A percentile compares a stretch with the other conserved stretches of the same genome.
Evolutionary conservation across 1,140 invertebrate genomes (phyloP).

Genomic region (Bursaphelenchus mucronatus): DNA sequence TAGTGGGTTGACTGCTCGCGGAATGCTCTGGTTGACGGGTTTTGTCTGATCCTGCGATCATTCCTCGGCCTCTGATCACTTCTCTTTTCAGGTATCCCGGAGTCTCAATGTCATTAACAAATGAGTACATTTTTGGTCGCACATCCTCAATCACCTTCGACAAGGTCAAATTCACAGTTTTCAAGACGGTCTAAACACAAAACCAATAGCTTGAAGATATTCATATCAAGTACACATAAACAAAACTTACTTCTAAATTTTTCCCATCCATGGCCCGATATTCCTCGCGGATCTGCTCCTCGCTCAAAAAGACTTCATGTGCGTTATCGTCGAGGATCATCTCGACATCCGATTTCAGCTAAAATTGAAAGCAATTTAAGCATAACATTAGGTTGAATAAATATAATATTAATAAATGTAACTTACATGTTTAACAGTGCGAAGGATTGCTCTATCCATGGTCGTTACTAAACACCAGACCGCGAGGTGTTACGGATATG

Average conservation of each 20-base stretch:
- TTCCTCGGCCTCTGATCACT: too few species aligned
- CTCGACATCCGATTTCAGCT: constrained; percentile 10
- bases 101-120: constrained; percentile 2
- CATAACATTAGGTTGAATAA: not conserved
- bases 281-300: constrained; percentile 4
- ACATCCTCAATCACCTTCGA: not conserved
- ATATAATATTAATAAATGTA: too few species aligned
- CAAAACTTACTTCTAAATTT: constrained; percentile 4
- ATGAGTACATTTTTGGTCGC: not conserved
- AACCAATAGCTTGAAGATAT: not conserved
- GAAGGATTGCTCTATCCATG: not conserved
- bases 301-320: not conserved
- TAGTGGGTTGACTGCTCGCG: not conserved
- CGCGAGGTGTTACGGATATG: not conserved
- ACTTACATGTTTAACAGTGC: not conserved
- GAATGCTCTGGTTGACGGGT: not conserved
- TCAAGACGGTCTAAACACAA: constrained; percentile 7
- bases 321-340: not conserved
- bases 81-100: not conserved
- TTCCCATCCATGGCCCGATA: constrained; percentile 8
- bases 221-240: not conserved
- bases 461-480: not conserved
- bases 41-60: not conserved
- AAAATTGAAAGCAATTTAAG: not conserved
- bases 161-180: not conserved